Percentiles rank a stretch among this genome's conserved stretches.
Conservation (phyloP, 2,113 vertebrate species). For the Cyphotilapia sp. region DNA sequence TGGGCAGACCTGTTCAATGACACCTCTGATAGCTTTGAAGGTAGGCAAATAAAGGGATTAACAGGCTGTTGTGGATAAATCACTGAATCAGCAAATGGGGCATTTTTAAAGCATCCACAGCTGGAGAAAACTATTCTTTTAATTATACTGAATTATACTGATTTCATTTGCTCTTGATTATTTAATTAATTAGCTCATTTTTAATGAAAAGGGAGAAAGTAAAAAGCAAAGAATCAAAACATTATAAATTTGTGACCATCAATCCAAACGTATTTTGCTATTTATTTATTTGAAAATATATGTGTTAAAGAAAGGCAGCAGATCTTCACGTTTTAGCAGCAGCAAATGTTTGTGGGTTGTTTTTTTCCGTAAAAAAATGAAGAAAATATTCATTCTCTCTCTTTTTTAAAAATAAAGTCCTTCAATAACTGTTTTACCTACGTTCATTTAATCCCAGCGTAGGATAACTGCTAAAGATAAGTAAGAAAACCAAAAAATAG, state of each 20-base stretch:
- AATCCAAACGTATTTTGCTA: neutral
- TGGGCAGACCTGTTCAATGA: conserved; percentile 30
- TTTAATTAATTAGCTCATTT: neutral
- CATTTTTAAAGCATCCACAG: neutral
- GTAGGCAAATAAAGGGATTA: neutral
- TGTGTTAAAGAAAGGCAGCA: neutral
- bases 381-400: neutral
- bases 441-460: neutral
- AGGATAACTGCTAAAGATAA: neutral
- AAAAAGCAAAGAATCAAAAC: neutral
- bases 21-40: neutral
- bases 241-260: neutral
- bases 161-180: neutral
- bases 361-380: neutral
- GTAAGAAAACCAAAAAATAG: neutral
- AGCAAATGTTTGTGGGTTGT: neutral
- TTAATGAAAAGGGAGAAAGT: neutral
- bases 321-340: neutral
- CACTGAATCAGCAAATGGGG: neutral
- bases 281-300: neutral
- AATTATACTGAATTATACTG: neutral
- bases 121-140: neutral
- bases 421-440: neutral
- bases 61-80: neutral
- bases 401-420: neutral